phyloP scores from a whole-genome alignment of 2,797 vertebrate species.

The Chiropotes sagulatus region DNA sequence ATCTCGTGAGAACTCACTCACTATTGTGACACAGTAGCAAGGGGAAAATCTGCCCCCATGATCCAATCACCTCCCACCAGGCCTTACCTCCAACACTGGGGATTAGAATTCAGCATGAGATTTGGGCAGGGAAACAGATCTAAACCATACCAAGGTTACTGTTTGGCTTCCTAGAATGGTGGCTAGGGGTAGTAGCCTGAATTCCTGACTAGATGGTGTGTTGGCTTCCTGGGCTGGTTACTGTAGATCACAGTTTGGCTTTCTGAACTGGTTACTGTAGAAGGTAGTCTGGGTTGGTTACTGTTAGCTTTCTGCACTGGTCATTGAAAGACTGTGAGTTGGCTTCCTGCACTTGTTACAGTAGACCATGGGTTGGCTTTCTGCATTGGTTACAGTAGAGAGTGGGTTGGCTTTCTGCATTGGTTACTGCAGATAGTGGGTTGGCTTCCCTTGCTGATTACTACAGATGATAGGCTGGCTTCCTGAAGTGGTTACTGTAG shows the following conservation, averaged over 20 bases:
- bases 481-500: accelerated
- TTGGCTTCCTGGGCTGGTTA: background rate
- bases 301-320: no score
- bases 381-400: no score
- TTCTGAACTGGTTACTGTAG: no score
- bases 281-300: no score
- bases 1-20: background rate
- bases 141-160: background rate
- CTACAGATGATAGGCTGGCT: no score
- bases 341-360: no score
- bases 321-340: no score
- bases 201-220: background rate
- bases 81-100: background rate
- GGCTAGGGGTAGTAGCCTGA: background rate
- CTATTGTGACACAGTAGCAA: background rate
- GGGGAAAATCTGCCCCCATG: background rate
- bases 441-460: no score
- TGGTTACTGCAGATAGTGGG: no score
- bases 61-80: background rate
- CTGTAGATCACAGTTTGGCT: no score
- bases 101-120: background rate
- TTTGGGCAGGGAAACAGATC: background rate
- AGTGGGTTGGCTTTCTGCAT: no score
- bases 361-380: no score
- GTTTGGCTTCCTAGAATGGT: background rate